Conservation (phyloP, 2,888 invertebrate genomes). For the Nomada fucata region DNA sequence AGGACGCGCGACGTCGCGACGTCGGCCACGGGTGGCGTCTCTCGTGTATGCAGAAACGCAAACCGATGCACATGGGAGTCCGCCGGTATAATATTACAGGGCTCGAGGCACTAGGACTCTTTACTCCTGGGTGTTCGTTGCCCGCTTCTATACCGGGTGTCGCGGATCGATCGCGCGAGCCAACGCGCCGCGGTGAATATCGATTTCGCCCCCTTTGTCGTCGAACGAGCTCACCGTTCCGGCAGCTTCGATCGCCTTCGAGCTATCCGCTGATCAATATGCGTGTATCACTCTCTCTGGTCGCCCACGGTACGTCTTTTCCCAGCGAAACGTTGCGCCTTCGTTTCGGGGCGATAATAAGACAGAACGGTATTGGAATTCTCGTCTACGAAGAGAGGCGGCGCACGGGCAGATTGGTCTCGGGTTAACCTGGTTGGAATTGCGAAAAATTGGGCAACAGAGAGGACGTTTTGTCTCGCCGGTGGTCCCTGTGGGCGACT, state of each 20-base stretch:
- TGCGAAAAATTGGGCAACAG: conserved; percentile 38
- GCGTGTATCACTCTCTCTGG: neutral
- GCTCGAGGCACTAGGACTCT: conserved; percentile 74
- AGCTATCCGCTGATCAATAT: conserved; percentile 49
- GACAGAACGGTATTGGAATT: neutral
- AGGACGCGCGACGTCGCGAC: conserved; percentile 35
- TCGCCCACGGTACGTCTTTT: neutral
- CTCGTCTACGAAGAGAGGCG: too few relatives aligned
- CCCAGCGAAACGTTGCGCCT: neutral
- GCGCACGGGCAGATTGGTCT: neutral
- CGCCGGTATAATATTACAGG: conserved; percentile 81
- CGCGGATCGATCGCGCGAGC: conserved; percentile 40
- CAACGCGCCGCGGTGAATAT: conserved; percentile 31
- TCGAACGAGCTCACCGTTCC: conserved; percentile 25
- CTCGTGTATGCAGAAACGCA: conserved; percentile 59
- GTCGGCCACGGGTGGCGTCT: conserved; percentile 35
- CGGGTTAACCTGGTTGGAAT: conserved; percentile 1
- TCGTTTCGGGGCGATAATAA: neutral
- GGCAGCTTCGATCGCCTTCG: conserved; percentile 33
- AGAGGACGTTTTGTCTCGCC: neutral
- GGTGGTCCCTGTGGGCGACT: conserved; percentile 21
- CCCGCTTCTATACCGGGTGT: conserved; percentile 76
- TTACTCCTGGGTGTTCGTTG: conserved; percentile 77
- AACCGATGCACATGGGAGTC: conserved; percentile 68
- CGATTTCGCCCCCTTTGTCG: conserved; percentile 47